Evolutionary conservation across 1,140 invertebrate species (phyloP), one percentile per base, ranked within the genome.

Genomic region (Panagrolaimus sp.): DNA sequence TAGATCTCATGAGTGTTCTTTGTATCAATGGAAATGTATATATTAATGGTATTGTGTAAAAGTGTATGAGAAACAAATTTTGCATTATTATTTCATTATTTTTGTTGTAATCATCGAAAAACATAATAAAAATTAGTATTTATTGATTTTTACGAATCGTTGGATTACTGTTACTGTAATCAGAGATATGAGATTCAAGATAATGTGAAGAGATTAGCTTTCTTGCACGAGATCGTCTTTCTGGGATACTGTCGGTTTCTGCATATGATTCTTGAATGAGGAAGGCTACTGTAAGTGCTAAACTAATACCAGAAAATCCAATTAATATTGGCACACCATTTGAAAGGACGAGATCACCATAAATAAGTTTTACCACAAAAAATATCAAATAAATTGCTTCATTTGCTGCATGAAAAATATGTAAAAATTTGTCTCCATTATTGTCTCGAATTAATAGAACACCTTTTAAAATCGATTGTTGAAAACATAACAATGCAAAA

Each of bases 151-250:
- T 38, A 38, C 31, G 31, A 38, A 38, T 7, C 7, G 31, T 38
- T 38, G 31, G 31, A 7, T n/a, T n/a, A n/a, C n/a, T n/a, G n/a
- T n/a, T n/a, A n/a, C 31, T 38, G 7, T 38, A 16, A 57, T 57
- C 51, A 57, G 51, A 57, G 2, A 57, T 27, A 5, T 57, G 51
- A 5, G 51, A 23, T 48, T 72, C 71, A 66, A 72, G 70, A 27
- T 65, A 73, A 62, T 72, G 71, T 42, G 70, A 74, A 16, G 71
- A 38, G 14, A 73, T 73, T 48, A 72, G 14, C 43, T 61, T 71
- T 38, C 71, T 31, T 13, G 71, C 42, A 44, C 70, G 47, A 7
- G 42, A 8, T 27, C 72, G 38, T 9, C 23, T 23, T 25, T 57
- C 20, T 9, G 1, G 23, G 5, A n/a, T 23, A n/a, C 43, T 23